These are phyloP conservation scores for Psilopsiagon aurifrons DNA, from an alignment of 2,113 vertebrate species.

Conservation along the genomic window DNA sequence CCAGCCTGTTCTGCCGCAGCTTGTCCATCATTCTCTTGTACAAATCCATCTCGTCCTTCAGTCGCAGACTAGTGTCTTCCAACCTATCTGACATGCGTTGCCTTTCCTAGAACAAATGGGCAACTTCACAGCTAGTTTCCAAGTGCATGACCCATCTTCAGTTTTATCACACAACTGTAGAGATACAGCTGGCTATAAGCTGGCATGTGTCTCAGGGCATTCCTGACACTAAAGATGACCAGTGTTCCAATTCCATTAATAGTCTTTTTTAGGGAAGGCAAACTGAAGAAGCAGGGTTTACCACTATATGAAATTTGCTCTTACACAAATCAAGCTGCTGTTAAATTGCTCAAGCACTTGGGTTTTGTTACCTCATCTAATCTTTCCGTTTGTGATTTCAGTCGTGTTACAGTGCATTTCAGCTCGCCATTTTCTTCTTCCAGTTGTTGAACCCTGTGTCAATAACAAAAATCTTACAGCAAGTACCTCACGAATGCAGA, in stretches of 20 bases:
- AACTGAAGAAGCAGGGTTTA: not conserved
- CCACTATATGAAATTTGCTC: not conserved
- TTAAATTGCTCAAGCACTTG: not conserved
- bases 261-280: not conserved
- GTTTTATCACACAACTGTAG: not conserved
- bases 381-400: constrained; percentile 91
- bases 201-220: rapidly evolving
- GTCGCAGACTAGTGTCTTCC: constrained; percentile 90
- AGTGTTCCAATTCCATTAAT: not conserved
- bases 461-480: not conserved
- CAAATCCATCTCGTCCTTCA: constrained; percentile 95
- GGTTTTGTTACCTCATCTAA: constrained; percentile 87
- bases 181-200: not conserved
- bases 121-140: not conserved
- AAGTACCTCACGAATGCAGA: not conserved
- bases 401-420: constrained; percentile 77
- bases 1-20: constrained; percentile 88
- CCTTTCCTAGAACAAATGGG: constrained; percentile 78
- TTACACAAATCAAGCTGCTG: not conserved
- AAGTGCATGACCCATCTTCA: not conserved
- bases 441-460: constrained; percentile 84
- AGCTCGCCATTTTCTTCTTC: constrained; percentile 92
- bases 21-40: constrained; percentile 97
- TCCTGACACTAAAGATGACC: not conserved
- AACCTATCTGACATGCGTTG: constrained; percentile 91